phyloP scores from a whole-genome alignment of 1,140 invertebrate species.

The Zaprionus kolodkinae region DNA sequence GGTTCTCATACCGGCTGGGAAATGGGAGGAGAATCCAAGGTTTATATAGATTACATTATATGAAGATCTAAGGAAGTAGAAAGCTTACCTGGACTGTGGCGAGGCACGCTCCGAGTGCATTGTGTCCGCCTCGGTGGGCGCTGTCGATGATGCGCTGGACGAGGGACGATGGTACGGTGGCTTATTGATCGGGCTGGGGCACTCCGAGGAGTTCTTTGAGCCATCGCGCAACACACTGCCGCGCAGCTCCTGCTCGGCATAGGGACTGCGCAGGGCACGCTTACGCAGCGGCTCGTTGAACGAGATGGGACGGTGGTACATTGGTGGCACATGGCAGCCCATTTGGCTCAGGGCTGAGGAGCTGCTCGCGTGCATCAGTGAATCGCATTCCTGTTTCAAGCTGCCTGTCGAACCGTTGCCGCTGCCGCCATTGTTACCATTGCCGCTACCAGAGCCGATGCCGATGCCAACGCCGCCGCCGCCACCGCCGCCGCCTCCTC shows the following conservation, averaged over 20 bases:
- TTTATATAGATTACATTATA: too few species aligned
- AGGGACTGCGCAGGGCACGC: conserved; percentile 85
- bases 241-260: conserved; percentile 82
- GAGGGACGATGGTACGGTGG: conserved; percentile 80
- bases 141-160: conserved; percentile 82
- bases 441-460: conserved; percentile 42
- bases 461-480: conserved; percentile 41
- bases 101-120: conserved; percentile 84
- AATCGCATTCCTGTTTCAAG: conserved; percentile 83
- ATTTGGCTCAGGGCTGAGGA: conserved; percentile 63
- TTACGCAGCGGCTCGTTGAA: conserved; percentile 85
- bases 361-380: conserved; percentile 80
- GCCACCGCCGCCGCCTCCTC: conserved; percentile 22
- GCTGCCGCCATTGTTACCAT: conserved; percentile 54
- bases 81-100: conserved; percentile 78
- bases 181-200: conserved; percentile 83
- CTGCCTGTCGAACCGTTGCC: conserved; percentile 71
- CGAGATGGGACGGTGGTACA: conserved; percentile 78
- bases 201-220: conserved; percentile 80
- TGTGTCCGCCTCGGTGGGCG: conserved; percentile 83
- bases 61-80: too few species aligned
- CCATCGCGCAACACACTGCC: conserved; percentile 84
- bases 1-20: conserved; percentile 81
- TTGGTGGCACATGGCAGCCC: conserved; percentile 75
- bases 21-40: too few species aligned